Evolutionary conservation across 2,113 vertebrate species (phyloP).

Genomic region (Dromaius novaehollandiae): DNA sequence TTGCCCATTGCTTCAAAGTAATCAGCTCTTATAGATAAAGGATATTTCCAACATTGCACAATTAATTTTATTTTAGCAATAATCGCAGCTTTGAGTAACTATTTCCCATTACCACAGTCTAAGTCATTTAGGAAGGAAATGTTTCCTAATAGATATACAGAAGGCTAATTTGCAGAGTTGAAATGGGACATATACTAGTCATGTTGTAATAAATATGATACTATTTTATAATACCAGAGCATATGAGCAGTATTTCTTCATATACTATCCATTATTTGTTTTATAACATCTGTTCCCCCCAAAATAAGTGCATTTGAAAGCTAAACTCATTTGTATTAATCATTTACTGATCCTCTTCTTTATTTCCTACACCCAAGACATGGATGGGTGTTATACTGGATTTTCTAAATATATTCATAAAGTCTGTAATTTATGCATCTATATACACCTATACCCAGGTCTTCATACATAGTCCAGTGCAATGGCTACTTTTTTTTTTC

Average conservation of each 20-base stretch:
- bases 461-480: not conserved
- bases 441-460: not conserved
- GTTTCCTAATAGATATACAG: not conserved
- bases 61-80: conserved; percentile 3
- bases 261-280: not conserved
- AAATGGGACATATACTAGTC: not conserved
- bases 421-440: not conserved
- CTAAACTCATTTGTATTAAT: not conserved
- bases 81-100: not conserved
- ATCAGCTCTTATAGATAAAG: not conserved
- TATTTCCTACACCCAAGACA: not conserved
- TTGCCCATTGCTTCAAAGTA: not conserved
- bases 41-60: not conserved
- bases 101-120: not conserved
- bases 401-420: not conserved
- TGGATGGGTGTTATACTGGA: rapidly evolving
- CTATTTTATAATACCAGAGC: not conserved
- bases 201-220: not conserved
- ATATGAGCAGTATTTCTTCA: not conserved
- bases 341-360: rapidly evolving
- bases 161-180: not conserved
- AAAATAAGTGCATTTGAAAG: not conserved
- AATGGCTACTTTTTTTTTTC: not conserved
- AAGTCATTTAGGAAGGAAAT: not conserved
- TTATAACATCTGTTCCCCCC: not conserved